Conservation (phyloP, 2,797 vertebrate species). For the Pseudochirops corinnae region DNA sequence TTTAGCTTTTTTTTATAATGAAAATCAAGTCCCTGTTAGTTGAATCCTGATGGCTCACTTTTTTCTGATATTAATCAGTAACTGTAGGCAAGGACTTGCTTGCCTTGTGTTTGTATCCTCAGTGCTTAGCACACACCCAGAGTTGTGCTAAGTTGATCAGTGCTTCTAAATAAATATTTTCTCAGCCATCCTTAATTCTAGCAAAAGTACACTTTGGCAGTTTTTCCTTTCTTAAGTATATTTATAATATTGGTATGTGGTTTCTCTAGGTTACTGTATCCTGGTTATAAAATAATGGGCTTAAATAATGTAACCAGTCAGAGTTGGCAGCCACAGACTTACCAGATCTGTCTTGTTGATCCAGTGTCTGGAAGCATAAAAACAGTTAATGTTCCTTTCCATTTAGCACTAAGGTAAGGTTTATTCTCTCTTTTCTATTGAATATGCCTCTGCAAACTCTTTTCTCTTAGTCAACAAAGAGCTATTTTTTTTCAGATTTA, state of each 20-base stretch:
- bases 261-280: constrained; percentile 92
- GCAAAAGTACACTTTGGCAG: not conserved
- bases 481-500: not conserved
- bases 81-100: not conserved
- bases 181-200: rapidly evolving
- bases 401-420: constrained; percentile 95
- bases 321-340: constrained; percentile 96
- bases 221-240: constrained; percentile 12
- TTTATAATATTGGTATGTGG: not conserved
- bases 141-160: not conserved
- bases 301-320: constrained; percentile 98
- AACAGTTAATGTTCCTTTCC: constrained; percentile 95
- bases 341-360: constrained; percentile 97
- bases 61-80: not conserved
- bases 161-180: not conserved
- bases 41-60: not conserved
- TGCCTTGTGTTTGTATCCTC: no score
- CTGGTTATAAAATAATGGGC: constrained; percentile 98
- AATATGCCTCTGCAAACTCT: not conserved
- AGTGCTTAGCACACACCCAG: no score
- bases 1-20: not conserved
- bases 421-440: rapidly evolving
- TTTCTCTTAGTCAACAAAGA: not conserved
- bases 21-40: not conserved
- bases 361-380: constrained; percentile 91